These are phyloP conservation scores for Mixornis gularis DNA, from an alignment of 2,113 vertebrate genomes.

Conservation along the genomic window DNA sequence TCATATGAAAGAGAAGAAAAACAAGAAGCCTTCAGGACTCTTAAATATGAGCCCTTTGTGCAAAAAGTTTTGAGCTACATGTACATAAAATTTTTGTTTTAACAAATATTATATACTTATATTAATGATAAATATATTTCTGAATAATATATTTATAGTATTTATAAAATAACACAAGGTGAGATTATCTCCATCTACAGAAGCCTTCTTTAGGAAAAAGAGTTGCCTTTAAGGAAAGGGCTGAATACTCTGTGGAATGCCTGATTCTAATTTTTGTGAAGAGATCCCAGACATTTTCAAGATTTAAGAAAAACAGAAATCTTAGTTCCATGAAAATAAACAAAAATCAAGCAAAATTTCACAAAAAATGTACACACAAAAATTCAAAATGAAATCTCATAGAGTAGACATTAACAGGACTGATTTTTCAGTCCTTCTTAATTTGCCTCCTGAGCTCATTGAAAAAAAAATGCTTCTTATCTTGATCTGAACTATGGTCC, in stretches of 20 bases:
- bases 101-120: background rate
- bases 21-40: background rate
- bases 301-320: background rate
- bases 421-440: background rate
- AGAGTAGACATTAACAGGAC: background rate
- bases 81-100: background rate
- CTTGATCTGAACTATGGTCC: background rate
- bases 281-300: background rate
- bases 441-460: background rate
- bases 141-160: background rate
- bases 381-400: background rate
- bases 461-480: background rate
- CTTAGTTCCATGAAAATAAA: background rate
- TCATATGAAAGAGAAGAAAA: background rate
- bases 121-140: background rate
- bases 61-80: background rate
- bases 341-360: background rate
- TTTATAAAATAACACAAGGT: background rate
- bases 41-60: background rate
- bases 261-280: slow-evolving; percentile 2
- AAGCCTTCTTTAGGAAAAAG: background rate
- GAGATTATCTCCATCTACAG: background rate
- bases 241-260: background rate
- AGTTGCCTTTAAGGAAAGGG: background rate
- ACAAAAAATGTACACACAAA: background rate